phyloP scores from a whole-genome alignment of 2,888 invertebrate genomes.

The Ditula angustiorana region DNA sequence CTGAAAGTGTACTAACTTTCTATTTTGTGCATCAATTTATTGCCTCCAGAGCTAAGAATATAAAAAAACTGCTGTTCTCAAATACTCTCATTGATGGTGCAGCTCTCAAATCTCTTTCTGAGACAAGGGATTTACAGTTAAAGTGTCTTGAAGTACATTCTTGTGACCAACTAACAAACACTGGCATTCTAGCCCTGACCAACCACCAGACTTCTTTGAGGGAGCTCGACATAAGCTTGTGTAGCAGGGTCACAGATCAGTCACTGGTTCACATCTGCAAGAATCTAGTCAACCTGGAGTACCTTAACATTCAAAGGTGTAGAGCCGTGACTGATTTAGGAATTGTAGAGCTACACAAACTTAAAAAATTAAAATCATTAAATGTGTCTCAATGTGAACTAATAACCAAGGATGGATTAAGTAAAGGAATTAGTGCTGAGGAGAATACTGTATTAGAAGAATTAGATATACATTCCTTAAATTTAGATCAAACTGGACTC shows the following conservation, averaged over 20 bases:
- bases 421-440: slow-evolving; percentile 84
- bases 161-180: slow-evolving; percentile 87
- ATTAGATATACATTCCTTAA: slow-evolving; percentile 85
- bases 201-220: slow-evolving; percentile 82
- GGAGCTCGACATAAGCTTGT: slow-evolving; percentile 87
- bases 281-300: slow-evolving; percentile 84
- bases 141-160: slow-evolving; percentile 79
- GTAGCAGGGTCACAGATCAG: slow-evolving; percentile 87
- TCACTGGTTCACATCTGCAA: slow-evolving; percentile 86
- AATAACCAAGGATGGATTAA: slow-evolving; percentile 86
- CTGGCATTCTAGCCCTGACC: slow-evolving; percentile 84
- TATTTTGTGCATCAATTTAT: slow-evolving; percentile 87
- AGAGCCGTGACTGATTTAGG: slow-evolving; percentile 87
- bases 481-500: slow-evolving; percentile 87
- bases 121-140: slow-evolving; percentile 81
- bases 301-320: slow-evolving; percentile 87
- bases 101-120: slow-evolving; percentile 84
- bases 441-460: slow-evolving; percentile 79
- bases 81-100: slow-evolving; percentile 88
- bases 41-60: slow-evolving; percentile 74
- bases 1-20: slow-evolving; percentile 90
- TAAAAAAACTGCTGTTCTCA: slow-evolving; percentile 88
- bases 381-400: slow-evolving; percentile 89
- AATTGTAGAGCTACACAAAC: slow-evolving; percentile 79
- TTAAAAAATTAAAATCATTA: slow-evolving; percentile 84